These are phyloP conservation scores for Polia nebulosa DNA, from an alignment of 2,888 invertebrate species.

Conservation along the genomic window DNA sequence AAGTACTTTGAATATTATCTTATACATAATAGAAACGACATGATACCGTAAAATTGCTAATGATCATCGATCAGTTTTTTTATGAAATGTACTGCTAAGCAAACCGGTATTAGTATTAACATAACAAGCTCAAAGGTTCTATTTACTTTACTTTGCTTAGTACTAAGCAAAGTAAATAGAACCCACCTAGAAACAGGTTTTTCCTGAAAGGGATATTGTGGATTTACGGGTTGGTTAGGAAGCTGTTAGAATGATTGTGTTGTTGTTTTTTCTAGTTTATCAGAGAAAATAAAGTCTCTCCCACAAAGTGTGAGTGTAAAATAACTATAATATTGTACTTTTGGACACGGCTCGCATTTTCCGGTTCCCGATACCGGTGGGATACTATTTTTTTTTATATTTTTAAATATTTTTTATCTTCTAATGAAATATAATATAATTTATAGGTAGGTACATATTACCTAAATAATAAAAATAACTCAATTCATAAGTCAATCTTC, in stretches of 20 bases:
- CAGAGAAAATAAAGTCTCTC: too few relatives aligned
- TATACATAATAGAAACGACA: background rate
- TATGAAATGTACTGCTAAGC: background rate
- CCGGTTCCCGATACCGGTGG: too few relatives aligned
- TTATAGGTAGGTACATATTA: too few relatives aligned
- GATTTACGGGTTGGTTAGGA: background rate
- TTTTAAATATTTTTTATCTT: too few relatives aligned
- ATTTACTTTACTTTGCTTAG: conserved; percentile 16
- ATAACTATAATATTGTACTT: too few relatives aligned
- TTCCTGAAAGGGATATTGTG: background rate
- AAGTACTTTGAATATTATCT: background rate
- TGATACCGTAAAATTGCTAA: background rate
- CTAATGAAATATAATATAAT: too few relatives aligned
- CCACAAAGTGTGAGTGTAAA: too few relatives aligned
- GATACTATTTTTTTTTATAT: too few relatives aligned
- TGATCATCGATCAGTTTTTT: background rate
- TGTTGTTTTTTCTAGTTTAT: background rate
- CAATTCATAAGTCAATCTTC: too few relatives aligned
- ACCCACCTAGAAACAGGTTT: background rate
- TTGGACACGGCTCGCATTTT: too few relatives aligned
- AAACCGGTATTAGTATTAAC: conserved; percentile 10
- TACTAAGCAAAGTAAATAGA: too few relatives aligned
- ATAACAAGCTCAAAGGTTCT: background rate
- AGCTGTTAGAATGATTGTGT: background rate
- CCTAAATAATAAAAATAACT: too few relatives aligned